A percentile compares a stretch with the other conserved stretches of the same genome.
These are phyloP conservation scores for Cepaea nemoralis DNA, from an alignment of 1,140 invertebrate species.

Conservation along the genomic window DNA sequence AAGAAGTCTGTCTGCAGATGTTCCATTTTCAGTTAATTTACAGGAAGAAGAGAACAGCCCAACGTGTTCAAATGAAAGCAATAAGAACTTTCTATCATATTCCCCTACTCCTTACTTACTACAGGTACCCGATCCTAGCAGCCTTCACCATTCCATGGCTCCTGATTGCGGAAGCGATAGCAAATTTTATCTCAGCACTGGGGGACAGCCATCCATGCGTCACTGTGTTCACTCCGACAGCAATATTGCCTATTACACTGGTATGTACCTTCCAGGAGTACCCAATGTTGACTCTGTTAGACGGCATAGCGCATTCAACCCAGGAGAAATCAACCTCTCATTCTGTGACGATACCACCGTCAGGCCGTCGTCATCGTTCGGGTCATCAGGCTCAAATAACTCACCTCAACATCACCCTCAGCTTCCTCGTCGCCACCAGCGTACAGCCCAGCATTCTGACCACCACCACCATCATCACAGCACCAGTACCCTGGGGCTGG, in stretches of 20 bases:
- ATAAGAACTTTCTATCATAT: constrained; percentile 15
- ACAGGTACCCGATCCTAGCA: constrained; percentile 13
- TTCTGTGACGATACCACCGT: constrained; percentile 17
- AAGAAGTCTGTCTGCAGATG: constrained; percentile 28
- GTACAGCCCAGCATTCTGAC: constrained; percentile 1
- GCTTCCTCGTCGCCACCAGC: background rate
- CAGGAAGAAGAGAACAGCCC: background rate
- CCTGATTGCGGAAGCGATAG: background rate
- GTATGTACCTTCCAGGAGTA: background rate
- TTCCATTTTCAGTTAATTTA: background rate
- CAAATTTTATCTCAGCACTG: background rate
- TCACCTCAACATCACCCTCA: constrained; percentile 6
- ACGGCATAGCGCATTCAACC: constrained; percentile 17
- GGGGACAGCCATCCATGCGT: constrained; percentile 5
- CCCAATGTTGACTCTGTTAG: background rate
- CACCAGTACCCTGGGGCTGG: background rate
- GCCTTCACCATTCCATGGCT: background rate
- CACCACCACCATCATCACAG: constrained; percentile 24
- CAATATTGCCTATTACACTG: constrained; percentile 23
- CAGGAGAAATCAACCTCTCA: background rate
- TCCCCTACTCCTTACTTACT: constrained; percentile 20
- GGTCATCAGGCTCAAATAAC: constrained; percentile 1
- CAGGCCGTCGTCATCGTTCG: constrained; percentile 16
- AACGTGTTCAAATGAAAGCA: constrained; percentile 17
- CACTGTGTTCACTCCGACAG: constrained; percentile 30